Conservation (phyloP, 2,113 vertebrate genomes). For the Caranx ignobilis region DNA sequence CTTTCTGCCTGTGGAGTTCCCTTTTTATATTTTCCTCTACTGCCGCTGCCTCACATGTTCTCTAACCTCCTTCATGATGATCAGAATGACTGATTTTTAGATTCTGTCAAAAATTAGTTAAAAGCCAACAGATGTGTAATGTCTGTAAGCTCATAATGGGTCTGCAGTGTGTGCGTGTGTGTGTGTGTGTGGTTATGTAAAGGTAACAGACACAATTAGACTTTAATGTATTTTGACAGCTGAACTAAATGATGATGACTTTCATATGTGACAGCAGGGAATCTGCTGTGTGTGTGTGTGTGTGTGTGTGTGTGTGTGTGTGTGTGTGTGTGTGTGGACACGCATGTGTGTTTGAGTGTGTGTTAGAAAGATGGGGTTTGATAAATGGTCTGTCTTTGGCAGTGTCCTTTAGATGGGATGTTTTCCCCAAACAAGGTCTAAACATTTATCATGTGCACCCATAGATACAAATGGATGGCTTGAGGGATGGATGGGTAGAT, state of each 20-base stretch:
- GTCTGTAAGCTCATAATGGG: not conserved
- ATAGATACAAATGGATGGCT: constrained; percentile 66
- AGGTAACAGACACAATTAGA: constrained; percentile 26
- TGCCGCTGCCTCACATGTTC: not conserved
- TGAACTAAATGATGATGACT: constrained; percentile 63
- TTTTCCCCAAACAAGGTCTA: constrained; percentile 81
- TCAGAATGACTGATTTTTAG: not conserved
- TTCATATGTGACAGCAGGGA: constrained; percentile 53
- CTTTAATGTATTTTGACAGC: constrained; percentile 57
- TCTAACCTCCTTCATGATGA: not conserved
- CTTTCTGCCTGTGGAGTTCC: not conserved
- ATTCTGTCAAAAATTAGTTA: constrained; percentile 3
- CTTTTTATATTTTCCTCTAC: not conserved
- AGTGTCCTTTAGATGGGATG: constrained; percentile 79
- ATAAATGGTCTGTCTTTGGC: constrained; percentile 70
- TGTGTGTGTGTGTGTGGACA: constrained; percentile 36
- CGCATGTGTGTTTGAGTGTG: constrained; percentile 39
- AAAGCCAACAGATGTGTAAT: not conserved
- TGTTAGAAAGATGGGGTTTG: constrained; percentile 40
- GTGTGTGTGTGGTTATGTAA: constrained; percentile 28
- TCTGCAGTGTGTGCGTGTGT: not conserved
- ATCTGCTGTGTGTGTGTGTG: constrained; percentile 39
- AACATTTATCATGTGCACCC: constrained; percentile 78
- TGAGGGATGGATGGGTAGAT: constrained; percentile 68
- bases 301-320: constrained; percentile 40